These are phyloP conservation scores for Ophion costatus DNA, from an alignment of 2,888 invertebrate genomes.

Conservation along the genomic window DNA sequence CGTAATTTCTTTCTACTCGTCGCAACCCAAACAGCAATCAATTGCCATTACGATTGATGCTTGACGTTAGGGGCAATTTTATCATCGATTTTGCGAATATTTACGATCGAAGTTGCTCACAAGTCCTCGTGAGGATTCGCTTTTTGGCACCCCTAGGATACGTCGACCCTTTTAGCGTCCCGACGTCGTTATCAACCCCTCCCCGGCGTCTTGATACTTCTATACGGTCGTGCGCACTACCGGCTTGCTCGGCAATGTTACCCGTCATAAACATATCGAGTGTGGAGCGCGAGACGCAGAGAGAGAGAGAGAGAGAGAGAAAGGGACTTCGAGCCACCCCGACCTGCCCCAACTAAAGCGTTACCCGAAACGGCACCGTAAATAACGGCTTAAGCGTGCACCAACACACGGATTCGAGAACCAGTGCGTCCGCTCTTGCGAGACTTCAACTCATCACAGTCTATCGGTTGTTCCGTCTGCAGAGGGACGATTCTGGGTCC, in stretches of 20 bases:
- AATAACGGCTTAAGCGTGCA: constrained; percentile 81
- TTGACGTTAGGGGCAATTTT: neutral
- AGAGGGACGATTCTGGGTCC: neutral
- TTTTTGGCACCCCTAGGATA: constrained; percentile 68
- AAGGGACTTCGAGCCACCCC: constrained; percentile 67
- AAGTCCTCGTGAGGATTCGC: constrained; percentile 60
- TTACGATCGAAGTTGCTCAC: constrained; percentile 22
- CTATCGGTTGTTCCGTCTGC: neutral
- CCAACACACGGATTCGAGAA: constrained; percentile 64
- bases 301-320: constrained; percentile 52
- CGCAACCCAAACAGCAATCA: neutral
- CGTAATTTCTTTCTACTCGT: neutral
- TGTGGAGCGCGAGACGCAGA: constrained; percentile 47
- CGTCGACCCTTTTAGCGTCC: constrained; percentile 67
- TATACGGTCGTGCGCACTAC: constrained; percentile 39
- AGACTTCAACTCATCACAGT: constrained; percentile 21
- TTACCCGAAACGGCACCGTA: constrained; percentile 81
- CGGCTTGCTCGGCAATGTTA: constrained; percentile 38
- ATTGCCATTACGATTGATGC: neutral
- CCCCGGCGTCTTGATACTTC: constrained; percentile 60
- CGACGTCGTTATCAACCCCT: constrained; percentile 72
- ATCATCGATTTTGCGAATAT: constrained; percentile 17
- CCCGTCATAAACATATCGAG: constrained; percentile 81
- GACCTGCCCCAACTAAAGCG: constrained; percentile 81
- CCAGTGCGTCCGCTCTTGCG: constrained; percentile 47